These are phyloP conservation scores for Trachelus troglodyta DNA, from an alignment of 2,888 invertebrate genomes.

Conservation along the genomic window DNA sequence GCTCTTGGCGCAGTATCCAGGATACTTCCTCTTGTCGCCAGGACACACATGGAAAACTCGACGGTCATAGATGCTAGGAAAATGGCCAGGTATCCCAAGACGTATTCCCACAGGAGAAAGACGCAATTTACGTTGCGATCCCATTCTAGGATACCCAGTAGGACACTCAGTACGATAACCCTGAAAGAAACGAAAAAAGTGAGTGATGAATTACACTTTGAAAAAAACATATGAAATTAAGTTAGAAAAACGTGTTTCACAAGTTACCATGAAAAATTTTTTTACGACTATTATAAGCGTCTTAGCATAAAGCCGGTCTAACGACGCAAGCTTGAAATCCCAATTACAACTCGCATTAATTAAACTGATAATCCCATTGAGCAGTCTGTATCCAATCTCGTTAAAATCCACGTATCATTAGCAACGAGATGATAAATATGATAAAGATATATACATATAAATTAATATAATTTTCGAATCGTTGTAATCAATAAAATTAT, in stretches of 20 bases:
- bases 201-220: slow-evolving; percentile 8
- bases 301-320: not conserved
- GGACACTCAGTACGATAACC: slow-evolving; percentile 72
- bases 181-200: slow-evolving; percentile 65
- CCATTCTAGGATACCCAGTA: slow-evolving; percentile 72
- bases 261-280: not conserved
- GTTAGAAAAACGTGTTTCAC: not conserved
- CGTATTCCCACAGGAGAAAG: slow-evolving; percentile 70
- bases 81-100: slow-evolving; percentile 73
- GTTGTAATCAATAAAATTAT: not conserved
- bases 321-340: not conserved
- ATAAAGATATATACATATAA: not conserved
- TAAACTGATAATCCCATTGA: not conserved
- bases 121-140: slow-evolving; percentile 68
- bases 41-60: slow-evolving; percentile 78
- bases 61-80: slow-evolving; percentile 72
- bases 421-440: not conserved
- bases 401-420: not conserved
- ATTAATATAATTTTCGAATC: not conserved
- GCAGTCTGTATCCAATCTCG: not conserved
- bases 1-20: slow-evolving; percentile 79
- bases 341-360: not conserved
- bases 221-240: not conserved
- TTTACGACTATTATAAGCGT: not conserved
- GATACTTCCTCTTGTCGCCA: slow-evolving; percentile 84